These are phyloP conservation scores for Grammomys surdaster DNA, from an alignment of 2,113 vertebrate species.

Conservation along the genomic window DNA sequence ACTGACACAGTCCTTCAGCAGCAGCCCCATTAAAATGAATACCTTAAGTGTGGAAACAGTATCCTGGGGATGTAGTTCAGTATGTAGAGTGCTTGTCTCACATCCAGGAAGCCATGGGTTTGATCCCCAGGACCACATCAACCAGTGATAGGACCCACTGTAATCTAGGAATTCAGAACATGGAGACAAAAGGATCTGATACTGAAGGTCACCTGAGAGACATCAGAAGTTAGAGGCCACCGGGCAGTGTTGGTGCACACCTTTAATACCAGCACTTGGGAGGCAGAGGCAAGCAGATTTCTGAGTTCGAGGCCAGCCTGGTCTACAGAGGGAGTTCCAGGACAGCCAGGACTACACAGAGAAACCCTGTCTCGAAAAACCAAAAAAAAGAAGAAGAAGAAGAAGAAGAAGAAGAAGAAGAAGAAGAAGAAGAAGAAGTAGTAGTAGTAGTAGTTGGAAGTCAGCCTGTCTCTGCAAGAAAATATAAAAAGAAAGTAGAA, in stretches of 20 bases:
- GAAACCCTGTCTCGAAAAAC: no score
- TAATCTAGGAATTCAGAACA: neutral
- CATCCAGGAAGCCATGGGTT: neutral
- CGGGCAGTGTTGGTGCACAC: no score
- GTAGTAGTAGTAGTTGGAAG: no score
- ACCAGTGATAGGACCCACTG: neutral
- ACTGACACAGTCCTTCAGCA: neutral
- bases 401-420: no score
- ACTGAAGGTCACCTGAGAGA: neutral
- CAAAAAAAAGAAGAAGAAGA: no score
- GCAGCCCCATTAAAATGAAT: neutral
- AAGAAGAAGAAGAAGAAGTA: no score
- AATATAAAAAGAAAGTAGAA: neutral
- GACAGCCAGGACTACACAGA: no score
- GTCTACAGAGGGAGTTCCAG: no score
- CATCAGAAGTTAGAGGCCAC: neutral
- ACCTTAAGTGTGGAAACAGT: neutral
- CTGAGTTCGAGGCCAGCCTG: no score
- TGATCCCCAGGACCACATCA: neutral
- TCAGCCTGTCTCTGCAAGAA: neutral
- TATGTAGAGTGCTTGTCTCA: no score
- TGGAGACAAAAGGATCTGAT: neutral
- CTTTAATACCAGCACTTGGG: no score
- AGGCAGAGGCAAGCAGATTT: no score
- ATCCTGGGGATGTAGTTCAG: neutral